Evolutionary conservation across 2,888 invertebrate genomes (phyloP), one percentile per base, ranked within the genome.

Genomic region (Linyphia triangularis): DNA sequence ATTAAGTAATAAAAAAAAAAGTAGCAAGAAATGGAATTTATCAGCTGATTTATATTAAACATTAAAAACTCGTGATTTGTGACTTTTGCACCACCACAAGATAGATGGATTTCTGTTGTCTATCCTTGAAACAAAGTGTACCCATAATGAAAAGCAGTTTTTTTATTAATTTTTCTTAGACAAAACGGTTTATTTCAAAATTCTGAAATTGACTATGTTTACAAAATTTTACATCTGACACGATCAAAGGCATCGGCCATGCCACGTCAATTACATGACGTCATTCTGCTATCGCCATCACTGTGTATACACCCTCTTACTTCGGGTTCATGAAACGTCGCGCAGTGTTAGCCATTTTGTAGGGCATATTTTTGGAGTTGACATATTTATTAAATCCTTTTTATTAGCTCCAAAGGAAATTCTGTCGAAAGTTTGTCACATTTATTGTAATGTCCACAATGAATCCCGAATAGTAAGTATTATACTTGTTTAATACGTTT

Each of bases 401-500:
- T 82, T 40, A 19, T 57, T 67, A 59, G 30, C 65, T 67, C 6
- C 22, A 30, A 40, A 22, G 24, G 30, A 30, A 82, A 26, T 81
- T 43, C 30, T 19, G 57, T 69, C 40, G 57, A 28, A 81, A 69
- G n/a, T 37, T 70, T 37, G 40, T 59, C 73, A 75, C 43, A 16
- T 63, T 65, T 63, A 75, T 82, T 83, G 89, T 79, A 88, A 93
- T 93, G 93, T 93, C 93, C 92, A 93, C 93, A 92, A 93, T 93
- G 93, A 93, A 93, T 92, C 93, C 93, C 90, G 93, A 93, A 92
- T 93, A 93, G 93, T 93, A 91, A 93, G 93, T 93, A 73, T 77
- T 63, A 13, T n/a, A 19, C 13, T 37, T 30, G 51, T 40, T 59
- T 33, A 24, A 16, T 24, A 24, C 33, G 16, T 2, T 16, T 57